phyloP scores from a whole-genome alignment of 2,113 vertebrate species.

The Hippocampus zosterae region DNA sequence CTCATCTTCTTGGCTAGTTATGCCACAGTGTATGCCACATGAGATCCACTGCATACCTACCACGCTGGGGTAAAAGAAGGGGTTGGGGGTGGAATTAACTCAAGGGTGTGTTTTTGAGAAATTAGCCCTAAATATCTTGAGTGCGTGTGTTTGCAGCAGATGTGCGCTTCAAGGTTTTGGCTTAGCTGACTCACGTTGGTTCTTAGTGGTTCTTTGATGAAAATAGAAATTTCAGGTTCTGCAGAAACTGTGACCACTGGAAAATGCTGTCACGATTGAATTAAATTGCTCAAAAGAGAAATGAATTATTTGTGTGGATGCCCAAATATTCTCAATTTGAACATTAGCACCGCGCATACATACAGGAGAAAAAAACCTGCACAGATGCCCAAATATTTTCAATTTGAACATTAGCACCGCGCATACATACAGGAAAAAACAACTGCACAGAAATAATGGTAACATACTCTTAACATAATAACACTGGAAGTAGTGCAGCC shows the following conservation, averaged over 20 bases:
- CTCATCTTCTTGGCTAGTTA: constrained; percentile 39
- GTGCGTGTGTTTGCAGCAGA: constrained; percentile 6
- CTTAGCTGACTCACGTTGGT: not conserved
- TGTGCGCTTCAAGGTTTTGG: not conserved
- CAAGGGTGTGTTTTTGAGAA: constrained; percentile 3
- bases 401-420: no score
- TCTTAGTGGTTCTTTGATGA: not conserved
- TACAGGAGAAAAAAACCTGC: no score
- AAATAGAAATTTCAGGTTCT: not conserved
- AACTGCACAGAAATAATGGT: no score
- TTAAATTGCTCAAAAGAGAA: not conserved
- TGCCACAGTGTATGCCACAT: constrained; percentile 15
- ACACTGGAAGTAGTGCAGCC: no score
- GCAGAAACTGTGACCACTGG: not conserved
- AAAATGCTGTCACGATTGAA: not conserved
- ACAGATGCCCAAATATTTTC: no score
- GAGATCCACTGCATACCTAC: constrained; percentile 14
- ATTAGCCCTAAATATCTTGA: constrained; percentile 1
- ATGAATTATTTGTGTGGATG: not conserved
- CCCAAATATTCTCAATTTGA: no score
- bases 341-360: no score
- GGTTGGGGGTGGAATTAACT: not conserved
- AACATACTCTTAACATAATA: no score
- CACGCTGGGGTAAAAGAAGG: not conserved
- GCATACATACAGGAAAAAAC: no score